These are phyloP conservation scores for Lathronympha strigana DNA, from an alignment of 2,888 invertebrate genomes.

Conservation along the genomic window DNA sequence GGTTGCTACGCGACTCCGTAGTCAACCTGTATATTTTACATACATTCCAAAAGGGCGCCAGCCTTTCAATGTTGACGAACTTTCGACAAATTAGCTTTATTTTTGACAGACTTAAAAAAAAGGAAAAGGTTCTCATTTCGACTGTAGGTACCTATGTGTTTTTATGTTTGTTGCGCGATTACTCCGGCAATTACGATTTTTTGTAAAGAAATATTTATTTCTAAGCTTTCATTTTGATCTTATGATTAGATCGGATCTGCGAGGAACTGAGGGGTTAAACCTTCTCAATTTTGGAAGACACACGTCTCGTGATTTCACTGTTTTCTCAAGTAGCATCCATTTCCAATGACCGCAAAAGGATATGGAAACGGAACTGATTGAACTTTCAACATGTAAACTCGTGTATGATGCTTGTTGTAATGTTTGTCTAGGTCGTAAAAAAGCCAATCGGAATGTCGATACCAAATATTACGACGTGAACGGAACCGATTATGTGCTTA, in stretches of 20 bases:
- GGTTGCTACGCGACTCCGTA: too few relatives aligned
- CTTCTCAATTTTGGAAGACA: too few relatives aligned
- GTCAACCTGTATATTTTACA: constrained; percentile 11
- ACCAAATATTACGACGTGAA: constrained; percentile 47
- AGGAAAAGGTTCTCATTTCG: neutral
- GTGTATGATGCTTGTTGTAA: constrained; percentile 27
- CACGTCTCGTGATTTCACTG: too few relatives aligned
- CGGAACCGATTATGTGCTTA: constrained; percentile 49
- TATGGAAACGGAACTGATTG: neutral
- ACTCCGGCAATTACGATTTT: too few relatives aligned
- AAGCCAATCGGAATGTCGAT: constrained; percentile 56
- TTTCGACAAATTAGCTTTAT: constrained; percentile 1
- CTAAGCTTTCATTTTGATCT: too few relatives aligned
- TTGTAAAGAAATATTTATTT: too few relatives aligned
- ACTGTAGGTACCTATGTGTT: too few relatives aligned
- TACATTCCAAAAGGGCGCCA: constrained; percentile 32
- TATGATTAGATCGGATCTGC: too few relatives aligned
- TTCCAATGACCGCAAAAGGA: too few relatives aligned
- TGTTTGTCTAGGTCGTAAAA: constrained; percentile 43
- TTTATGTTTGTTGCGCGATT: too few relatives aligned
- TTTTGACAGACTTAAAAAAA: neutral
- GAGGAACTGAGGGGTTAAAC: too few relatives aligned
- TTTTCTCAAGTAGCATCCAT: too few relatives aligned
- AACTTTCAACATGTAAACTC: constrained; percentile 8
- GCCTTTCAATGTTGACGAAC: constrained; percentile 38